phyloP scores from a whole-genome alignment of 2,888 invertebrate species.

The Lycophotia porphyrea region DNA sequence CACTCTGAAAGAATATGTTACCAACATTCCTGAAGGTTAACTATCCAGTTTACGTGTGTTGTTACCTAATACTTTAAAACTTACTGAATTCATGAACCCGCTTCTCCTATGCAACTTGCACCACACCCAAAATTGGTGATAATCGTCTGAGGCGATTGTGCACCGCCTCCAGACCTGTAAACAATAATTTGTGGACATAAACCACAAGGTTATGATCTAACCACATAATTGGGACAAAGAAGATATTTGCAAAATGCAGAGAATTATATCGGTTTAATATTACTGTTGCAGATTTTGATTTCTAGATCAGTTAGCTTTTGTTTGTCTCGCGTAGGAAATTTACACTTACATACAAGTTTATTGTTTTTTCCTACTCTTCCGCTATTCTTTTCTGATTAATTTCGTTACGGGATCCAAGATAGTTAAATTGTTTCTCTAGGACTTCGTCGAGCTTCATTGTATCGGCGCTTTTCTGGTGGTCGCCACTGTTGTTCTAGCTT shows the following conservation, averaged over 20 bases:
- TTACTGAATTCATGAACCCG: not conserved
- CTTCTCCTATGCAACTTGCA: conserved; percentile 40
- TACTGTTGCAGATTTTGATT: conserved; percentile 14
- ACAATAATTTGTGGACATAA: conserved; percentile 83
- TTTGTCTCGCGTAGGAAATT: not conserved
- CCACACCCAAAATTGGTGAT: conserved; percentile 51
- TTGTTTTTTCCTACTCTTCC: not conserved
- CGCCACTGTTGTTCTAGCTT: not conserved
- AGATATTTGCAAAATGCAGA: conserved; percentile 65
- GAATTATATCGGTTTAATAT: conserved; percentile 51
- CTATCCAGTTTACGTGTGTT: not conserved
- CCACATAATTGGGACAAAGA: conserved; percentile 58
- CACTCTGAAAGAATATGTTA: not conserved
- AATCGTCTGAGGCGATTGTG: conserved; percentile 68
- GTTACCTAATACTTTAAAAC: not conserved
- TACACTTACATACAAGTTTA: not conserved
- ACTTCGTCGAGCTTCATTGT: too few species aligned
- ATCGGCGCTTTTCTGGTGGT: not conserved
- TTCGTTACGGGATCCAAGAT: not conserved
- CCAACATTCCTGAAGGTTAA: not conserved
- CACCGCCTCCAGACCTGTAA: conserved; percentile 69
- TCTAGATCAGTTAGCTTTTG: not conserved
- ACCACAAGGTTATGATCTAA: conserved; percentile 77
- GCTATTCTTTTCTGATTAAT: not conserved
- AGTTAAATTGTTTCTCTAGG: too few species aligned